Evolutionary conservation across 2,888 invertebrate genomes (phyloP).

Genomic region (Dicycla oo): DNA sequence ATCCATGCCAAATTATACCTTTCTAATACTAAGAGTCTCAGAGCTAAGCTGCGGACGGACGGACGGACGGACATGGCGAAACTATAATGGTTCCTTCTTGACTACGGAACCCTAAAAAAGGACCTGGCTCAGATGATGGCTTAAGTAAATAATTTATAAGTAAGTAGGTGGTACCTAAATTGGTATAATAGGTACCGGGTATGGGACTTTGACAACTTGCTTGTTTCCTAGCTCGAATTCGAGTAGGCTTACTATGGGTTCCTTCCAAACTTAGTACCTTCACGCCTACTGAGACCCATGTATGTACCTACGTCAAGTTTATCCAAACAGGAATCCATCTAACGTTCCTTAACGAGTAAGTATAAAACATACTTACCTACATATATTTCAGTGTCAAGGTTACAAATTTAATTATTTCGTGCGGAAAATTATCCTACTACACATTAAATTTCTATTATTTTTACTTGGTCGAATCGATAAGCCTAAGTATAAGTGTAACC

Average conservation of each 20-base stretch:
- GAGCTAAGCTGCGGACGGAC: no score
- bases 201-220: constrained; percentile 14
- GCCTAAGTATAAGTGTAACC: no score
- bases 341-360: constrained; percentile 14
- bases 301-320: constrained; percentile 9
- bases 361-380: neutral
- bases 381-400: constrained; percentile 21
- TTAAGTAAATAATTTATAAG: neutral
- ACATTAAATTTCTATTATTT: neutral
- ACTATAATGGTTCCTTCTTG: no score
- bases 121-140: neutral
- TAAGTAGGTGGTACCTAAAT: neutral
- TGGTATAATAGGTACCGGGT: neutral
- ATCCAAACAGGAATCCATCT: constrained; percentile 27
- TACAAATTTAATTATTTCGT: neutral
- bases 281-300: neutral
- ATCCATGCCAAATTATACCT: no score
- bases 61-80: no score
- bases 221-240: constrained; percentile 1
- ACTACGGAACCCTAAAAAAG: neutral
- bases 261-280: constrained; percentile 16
- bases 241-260: constrained; percentile 26
- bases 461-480: neutral
- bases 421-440: neutral
- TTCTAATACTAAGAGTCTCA: no score